Percentiles rank a stretch among this genome's conserved stretches.
These are phyloP conservation scores for Phenganax stokvisi DNA, from an alignment of 92 coral and sea anemone species.

Conservation along the genomic window DNA sequence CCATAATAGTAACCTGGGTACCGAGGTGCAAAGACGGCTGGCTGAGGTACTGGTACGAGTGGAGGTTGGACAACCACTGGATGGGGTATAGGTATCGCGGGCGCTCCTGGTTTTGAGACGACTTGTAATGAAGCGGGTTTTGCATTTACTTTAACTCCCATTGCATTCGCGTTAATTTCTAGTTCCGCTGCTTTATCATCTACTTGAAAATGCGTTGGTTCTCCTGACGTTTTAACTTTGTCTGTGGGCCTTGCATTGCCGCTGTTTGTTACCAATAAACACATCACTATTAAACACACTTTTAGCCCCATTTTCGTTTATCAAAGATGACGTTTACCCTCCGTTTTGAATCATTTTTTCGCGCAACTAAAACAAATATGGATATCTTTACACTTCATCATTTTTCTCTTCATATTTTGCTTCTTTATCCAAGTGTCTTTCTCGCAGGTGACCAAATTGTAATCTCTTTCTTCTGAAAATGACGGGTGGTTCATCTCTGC, in stretches of 20 bases:
- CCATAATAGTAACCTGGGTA: conserved; percentile 3
- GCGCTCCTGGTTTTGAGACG: conserved; percentile 94
- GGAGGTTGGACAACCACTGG: conserved; percentile 90
- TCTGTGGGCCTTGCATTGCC: conserved; percentile 31
- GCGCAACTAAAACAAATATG: no score
- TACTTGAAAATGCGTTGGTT: conserved; percentile 99
- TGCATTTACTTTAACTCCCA: conserved; percentile 96
- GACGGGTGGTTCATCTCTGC: conserved; percentile 25
- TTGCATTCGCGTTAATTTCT: conserved; percentile 96
- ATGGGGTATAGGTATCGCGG: conserved; percentile 84
- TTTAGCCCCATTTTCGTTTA: background rate
- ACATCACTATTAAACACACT: background rate
- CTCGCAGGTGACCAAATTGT: conserved; percentile 16
- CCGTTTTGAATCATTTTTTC: background rate
- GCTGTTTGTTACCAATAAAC: background rate
- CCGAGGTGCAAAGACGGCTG: conserved; percentile 7
- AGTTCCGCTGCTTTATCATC: conserved; percentile 99
- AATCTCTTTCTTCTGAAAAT: background rate
- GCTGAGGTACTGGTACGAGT: background rate
- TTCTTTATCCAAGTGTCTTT: background rate
- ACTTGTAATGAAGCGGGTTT: conserved; percentile 98
- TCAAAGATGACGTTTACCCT: no score
- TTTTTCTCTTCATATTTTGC: background rate
- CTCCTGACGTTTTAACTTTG: conserved; percentile 81
- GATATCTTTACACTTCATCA: background rate